Evolutionary conservation across 2,888 invertebrate genomes (phyloP).

Genomic region (Acheta domesticus): DNA sequence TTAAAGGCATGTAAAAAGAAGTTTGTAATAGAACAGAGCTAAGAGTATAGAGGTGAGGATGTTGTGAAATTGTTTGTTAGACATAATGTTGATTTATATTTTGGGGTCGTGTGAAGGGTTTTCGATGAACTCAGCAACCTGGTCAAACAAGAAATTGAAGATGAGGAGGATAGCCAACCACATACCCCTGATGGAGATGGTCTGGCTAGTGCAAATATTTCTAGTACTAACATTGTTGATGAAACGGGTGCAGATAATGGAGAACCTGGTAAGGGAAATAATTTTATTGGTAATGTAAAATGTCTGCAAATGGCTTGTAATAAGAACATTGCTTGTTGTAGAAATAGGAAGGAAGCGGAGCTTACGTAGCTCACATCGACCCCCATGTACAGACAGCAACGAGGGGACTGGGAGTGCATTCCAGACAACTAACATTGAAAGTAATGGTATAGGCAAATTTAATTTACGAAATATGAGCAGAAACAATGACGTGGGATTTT

Average conservation of each 20-base stretch:
- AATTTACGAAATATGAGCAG: not conserved
- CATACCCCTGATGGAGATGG: not conserved
- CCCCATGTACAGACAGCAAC: not conserved
- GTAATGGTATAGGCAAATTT: conserved; percentile 28
- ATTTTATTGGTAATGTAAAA: not conserved
- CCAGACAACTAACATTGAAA: conserved; percentile 19
- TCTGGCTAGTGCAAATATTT: not conserved
- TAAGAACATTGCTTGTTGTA: not conserved
- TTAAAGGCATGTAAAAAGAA: too few species aligned
- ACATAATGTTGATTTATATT: too few species aligned
- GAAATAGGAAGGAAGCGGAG: conserved; percentile 23
- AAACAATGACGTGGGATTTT: conserved; percentile 23
- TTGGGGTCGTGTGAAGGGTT: not conserved
- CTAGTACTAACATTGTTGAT: not conserved
- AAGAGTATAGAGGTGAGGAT: too few species aligned
- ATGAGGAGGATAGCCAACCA: conserved; percentile 20
- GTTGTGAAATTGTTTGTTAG: too few species aligned
- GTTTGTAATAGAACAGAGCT: too few species aligned
- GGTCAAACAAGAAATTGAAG: conserved; percentile 27
- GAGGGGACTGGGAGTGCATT: not conserved
- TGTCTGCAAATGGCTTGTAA: not conserved
- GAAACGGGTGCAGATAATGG: conserved; percentile 22
- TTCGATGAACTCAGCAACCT: conserved; percentile 19
- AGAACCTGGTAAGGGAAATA: conserved; percentile 24
- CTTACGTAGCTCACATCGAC: not conserved